Evolutionary conservation across 92 coral and sea anemone genomes (phyloP), one percentile per base, ranked within the genome.

Genomic region (Porites lobata): DNA sequence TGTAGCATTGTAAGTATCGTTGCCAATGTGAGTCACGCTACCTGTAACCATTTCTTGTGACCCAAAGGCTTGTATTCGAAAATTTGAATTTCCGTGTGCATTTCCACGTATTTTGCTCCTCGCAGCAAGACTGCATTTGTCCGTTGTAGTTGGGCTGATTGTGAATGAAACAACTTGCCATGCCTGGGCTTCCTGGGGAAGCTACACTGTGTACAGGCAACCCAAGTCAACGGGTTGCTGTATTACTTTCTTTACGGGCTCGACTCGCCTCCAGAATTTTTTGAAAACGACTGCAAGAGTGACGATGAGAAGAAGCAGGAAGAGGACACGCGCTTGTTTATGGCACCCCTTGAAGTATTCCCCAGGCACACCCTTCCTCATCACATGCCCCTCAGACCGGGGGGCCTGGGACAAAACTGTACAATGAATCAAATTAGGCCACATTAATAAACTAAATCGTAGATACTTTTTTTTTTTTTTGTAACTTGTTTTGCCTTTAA

Each of bases 21-120:
- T 88, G 17, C 95, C 96, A 65, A 97, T 84, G 85, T 95, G 95
- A 8, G n/a, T 70, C 18, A 89, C 96, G 13, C 61, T 67, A 2
- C 94, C 98, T 10, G 96, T 93, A 7, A 84, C 96, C 98, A 95
- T 95, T 78, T 95, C 98, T 43, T 90, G 92, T 9, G 98, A 91
- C 9, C 96, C 98, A 62, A 95, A 95, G 7, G 98, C 98, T 66
- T 95, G 98, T 2, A 95, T 50, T 15, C 98, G 91, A 79, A 95
- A 95, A 38, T 70, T 91, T 11, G 98, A 93, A 26, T 61, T 78
- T 0, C 95, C 98, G 1, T 68, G 69, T 7, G 70, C 53, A 20
- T 88, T 65, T 7, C 65, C 77, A 67, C 71, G 78, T 3, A 75
- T 68, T 9, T 47, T 14, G 22, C 61, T 8, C 11, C 67, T 52